Percentiles rank a stretch among this genome's conserved stretches.
These are phyloP conservation scores for Sussaba pulchella DNA, from an alignment of 2,888 invertebrate genomes.

Conservation along the genomic window DNA sequence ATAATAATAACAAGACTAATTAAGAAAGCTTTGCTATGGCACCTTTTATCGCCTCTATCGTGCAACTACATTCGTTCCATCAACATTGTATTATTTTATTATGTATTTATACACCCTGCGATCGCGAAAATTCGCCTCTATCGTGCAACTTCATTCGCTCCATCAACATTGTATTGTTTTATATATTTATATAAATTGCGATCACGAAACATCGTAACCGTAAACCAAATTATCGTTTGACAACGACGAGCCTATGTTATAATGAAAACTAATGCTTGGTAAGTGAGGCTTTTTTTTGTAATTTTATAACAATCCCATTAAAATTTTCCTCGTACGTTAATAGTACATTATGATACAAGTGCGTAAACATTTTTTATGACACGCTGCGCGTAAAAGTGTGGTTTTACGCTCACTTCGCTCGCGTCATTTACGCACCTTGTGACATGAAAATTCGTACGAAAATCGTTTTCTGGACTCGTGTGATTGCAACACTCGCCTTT, in stretches of 20 bases:
- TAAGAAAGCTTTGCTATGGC: constrained; percentile 48
- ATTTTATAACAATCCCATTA: constrained; percentile 45
- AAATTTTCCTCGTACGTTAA: constrained; percentile 25
- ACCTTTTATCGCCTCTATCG: constrained; percentile 41
- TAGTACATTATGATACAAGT: too few species aligned
- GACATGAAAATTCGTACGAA: too few species aligned
- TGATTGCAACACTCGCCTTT: too few species aligned
- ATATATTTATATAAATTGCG: constrained; percentile 39
- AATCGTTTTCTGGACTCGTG: too few species aligned
- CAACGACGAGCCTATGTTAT: constrained; percentile 62
- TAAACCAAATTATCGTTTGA: constrained; percentile 44
- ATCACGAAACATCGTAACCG: constrained; percentile 49
- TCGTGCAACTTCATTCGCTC: constrained; percentile 43
- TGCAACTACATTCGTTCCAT: constrained; percentile 39
- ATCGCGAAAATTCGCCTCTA: constrained; percentile 51
- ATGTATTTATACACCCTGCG: constrained; percentile 34
- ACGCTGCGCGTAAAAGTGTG: too few species aligned
- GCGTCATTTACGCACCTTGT: too few species aligned
- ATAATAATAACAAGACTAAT: constrained; percentile 10
- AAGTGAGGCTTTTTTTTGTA: constrained; percentile 65
- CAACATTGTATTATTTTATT: constrained; percentile 18
- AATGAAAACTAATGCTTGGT: constrained; percentile 70
- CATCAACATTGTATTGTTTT: constrained; percentile 14
- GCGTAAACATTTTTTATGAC: too few species aligned
- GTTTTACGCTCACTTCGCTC: too few species aligned